phyloP scores from a whole-genome alignment of 2,888 invertebrate genomes.

The Tipula unca region DNA sequence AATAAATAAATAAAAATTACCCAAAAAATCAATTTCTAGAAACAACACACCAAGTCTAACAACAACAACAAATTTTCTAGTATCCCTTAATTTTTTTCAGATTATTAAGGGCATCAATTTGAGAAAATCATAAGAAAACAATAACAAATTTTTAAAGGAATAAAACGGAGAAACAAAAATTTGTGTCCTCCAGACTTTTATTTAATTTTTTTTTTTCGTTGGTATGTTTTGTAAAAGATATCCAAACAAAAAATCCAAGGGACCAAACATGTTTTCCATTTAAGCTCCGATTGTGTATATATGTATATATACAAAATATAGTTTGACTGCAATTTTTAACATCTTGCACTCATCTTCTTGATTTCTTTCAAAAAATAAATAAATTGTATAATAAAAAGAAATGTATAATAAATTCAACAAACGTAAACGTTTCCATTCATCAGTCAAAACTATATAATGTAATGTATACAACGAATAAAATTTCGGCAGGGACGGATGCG shows the following conservation, averaged over 20 bases:
- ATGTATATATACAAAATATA: background rate
- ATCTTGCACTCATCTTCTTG: slow-evolving; percentile 8
- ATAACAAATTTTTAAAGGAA: background rate
- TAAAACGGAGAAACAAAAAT: background rate
- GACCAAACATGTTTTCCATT: background rate
- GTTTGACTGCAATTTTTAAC: slow-evolving; percentile 8
- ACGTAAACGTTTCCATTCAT: background rate
- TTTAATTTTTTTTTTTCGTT: background rate
- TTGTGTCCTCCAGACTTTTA: background rate
- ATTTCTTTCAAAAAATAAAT: background rate
- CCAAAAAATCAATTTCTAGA: background rate
- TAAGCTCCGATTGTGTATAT: background rate
- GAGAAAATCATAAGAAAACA: background rate
- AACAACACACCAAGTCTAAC: background rate
- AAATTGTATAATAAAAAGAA: background rate
- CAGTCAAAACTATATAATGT: background rate
- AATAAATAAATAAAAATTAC: background rate
- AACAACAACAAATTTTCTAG: background rate
- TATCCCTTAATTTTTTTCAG: background rate
- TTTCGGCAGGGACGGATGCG: background rate
- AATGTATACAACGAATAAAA: no score
- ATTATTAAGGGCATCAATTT: background rate
- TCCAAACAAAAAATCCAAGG: background rate
- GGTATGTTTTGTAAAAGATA: background rate
- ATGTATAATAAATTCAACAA: background rate